Base-by-base conservation (phyloP, 2,888 invertebrate genomes). In the Plebejus anna region DNA sequence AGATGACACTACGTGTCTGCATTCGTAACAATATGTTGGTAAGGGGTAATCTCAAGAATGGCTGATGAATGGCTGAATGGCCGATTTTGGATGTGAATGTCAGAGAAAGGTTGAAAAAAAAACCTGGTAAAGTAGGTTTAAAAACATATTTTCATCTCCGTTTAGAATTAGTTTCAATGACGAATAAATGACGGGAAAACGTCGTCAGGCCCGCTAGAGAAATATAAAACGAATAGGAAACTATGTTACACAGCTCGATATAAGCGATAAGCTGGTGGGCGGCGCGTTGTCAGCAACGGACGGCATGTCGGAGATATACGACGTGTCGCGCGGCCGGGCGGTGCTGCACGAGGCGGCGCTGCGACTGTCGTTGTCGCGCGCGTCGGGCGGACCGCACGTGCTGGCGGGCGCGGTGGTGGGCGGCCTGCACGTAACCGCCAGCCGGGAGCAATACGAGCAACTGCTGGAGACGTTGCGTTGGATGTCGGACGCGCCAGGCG, bases 301-400 rank as follows among this genome's bases (percentile, higher is more conserved):
- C 80, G 87, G 81, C 85, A 95, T 97, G 77, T 96, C 96, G 84
- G 95, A 96, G 80, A 91, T 97, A 81, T 98, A 98, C 89, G 96
- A 95, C 80, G 97, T 97, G 86, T 76, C 95, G 76, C 94, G 95
- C 78, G 97, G 97, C n/a, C 96, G 96, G 83, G 97, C 98, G 4
- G 97, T 99, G 85, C 91, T 99, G 79, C 98, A 98, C 89, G 96
- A 98, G 88, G 98, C 98, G 0, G 95, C 97, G 76, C 92, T 99
- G 77, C 96, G 96, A 82, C 92, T 98, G 76, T 94, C 94, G 72
- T 89, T 97, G 11, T 94, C 95, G 82, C 95, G 95, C 82, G 80
- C 84, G 66, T 87, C 87, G 78, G 81, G 79, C 1, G 84, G 77
- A 76, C 72, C 71, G 7, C 82, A 95, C 75, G 89, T 96, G 88